Conservation (phyloP, 2,888 invertebrate species). For the Pollenia griseotomentosa region DNA sequence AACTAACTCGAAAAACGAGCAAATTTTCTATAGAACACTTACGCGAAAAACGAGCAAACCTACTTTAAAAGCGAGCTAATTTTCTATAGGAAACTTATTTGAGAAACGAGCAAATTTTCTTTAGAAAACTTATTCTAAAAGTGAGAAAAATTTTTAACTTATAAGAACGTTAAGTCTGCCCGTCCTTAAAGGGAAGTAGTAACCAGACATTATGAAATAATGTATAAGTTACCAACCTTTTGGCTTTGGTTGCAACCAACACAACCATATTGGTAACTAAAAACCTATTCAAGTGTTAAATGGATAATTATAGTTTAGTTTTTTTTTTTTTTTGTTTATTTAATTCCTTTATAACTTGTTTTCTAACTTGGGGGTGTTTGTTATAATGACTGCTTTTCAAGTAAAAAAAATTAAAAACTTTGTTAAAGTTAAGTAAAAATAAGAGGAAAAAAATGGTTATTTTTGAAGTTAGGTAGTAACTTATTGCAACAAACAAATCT, state of each 20-base stretch:
- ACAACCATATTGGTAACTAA: constrained; percentile 33
- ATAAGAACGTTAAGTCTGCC: not conserved
- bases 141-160: too few relatives aligned
- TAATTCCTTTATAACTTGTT: not conserved
- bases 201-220: constrained; percentile 43
- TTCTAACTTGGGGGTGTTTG: constrained; percentile 51
- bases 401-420: constrained; percentile 1
- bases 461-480: not conserved
- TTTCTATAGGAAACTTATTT: too few relatives aligned
- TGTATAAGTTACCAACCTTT: constrained; percentile 57
- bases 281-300: constrained; percentile 70
- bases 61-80: too few relatives aligned
- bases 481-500: not conserved
- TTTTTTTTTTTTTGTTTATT: constrained; percentile 26
- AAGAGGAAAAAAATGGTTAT: not conserved
- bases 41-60: too few relatives aligned
- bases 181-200: not conserved
- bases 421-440: constrained; percentile 3
- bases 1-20: too few relatives aligned
- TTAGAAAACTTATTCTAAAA: too few relatives aligned
- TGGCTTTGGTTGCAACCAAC: constrained; percentile 23
- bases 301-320: constrained; percentile 63
- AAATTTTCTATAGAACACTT: too few relatives aligned
- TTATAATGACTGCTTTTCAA: not conserved
- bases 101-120: too few relatives aligned